Evolutionary conservation across 2,888 invertebrate genomes (phyloP).

Genomic region (Ceratothoa steindachneri): DNA sequence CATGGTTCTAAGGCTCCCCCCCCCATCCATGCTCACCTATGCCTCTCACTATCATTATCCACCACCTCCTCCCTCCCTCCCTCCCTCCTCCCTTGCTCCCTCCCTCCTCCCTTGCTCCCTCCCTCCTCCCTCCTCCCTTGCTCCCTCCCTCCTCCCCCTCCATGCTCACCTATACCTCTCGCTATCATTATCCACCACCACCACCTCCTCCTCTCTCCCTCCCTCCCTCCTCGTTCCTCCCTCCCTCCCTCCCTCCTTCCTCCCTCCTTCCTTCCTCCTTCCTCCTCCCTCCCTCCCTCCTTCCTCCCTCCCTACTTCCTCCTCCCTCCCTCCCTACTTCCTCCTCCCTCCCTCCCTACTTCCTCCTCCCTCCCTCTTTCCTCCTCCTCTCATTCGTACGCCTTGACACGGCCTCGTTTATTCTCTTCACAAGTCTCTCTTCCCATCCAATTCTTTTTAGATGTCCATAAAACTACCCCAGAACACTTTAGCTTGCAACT

Average conservation of each 20-base stretch:
- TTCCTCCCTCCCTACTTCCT: not conserved
- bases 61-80: not conserved
- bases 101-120: not conserved
- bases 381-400: not conserved
- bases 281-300: not conserved
- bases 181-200: not conserved
- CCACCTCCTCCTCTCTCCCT: not conserved
- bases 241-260: not conserved
- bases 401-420: not conserved
- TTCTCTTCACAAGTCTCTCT: no score
- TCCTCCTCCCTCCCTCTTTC: not conserved
- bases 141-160: not conserved
- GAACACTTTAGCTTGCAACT: no score
- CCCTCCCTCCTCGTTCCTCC: not conserved
- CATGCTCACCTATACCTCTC: not conserved
- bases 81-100: not conserved
- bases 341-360: not conserved
- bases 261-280: not conserved
- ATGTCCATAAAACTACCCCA: not conserved
- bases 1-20: no score
- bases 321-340: no score
- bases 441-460: not conserved
- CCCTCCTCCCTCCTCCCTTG: not conserved
- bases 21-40: not conserved
- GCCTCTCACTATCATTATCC: not conserved